Conservation (phyloP, 92 coral and sea anemone genomes). For the Porites divaricata region DNA sequence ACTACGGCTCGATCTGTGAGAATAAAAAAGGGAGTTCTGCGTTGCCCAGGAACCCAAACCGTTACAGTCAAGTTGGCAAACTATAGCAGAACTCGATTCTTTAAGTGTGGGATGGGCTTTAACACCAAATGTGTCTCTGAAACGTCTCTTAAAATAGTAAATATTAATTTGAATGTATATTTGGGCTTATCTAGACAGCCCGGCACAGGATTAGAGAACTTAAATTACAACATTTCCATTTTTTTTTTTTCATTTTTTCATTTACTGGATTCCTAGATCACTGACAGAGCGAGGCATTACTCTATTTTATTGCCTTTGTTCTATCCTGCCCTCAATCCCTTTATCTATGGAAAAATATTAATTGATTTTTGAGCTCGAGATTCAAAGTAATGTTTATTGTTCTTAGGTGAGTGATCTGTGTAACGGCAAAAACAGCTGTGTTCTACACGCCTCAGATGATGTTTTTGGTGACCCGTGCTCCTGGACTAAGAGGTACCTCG, state of each 20-base stretch:
- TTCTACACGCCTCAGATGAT: conserved; percentile 13
- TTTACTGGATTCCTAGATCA: too few species aligned
- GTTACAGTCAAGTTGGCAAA: conserved; percentile 27
- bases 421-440: conserved; percentile 26
- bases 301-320: too few species aligned
- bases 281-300: too few species aligned
- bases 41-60: conserved; percentile 23
- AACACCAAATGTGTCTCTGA: background rate
- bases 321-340: too few species aligned
- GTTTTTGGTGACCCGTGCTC: conserved; percentile 46
- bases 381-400: background rate
- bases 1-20: conserved; percentile 33
- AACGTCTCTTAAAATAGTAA: background rate
- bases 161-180: too few species aligned
- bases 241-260: too few species aligned
- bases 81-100: conserved; percentile 34
- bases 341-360: too few species aligned
- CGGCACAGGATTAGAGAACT: too few species aligned
- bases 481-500: conserved; percentile 20
- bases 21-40: background rate
- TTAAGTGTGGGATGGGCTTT: conserved; percentile 28
- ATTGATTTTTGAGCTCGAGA: too few species aligned
- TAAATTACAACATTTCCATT: too few species aligned
- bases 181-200: too few species aligned
- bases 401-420: conserved; percentile 17